These are phyloP conservation scores for Nipponacmea schrenckii DNA, from an alignment of 2,888 invertebrate genomes.

Conservation along the genomic window DNA sequence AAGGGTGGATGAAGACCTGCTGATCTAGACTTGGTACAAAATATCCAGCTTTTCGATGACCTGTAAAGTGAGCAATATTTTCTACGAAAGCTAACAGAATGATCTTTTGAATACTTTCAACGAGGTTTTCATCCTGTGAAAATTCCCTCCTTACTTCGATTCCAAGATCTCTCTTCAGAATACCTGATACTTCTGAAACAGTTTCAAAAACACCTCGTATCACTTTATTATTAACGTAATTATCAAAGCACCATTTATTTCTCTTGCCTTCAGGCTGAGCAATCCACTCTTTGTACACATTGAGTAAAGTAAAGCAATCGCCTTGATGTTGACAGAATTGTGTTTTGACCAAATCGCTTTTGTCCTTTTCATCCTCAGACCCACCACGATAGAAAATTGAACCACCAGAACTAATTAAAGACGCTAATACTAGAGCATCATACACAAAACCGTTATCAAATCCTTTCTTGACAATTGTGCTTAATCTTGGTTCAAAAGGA, in stretches of 20 bases:
- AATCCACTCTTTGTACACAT: constrained; percentile 55
- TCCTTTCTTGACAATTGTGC: constrained; percentile 46
- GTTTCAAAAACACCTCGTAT: constrained; percentile 50
- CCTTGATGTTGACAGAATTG: constrained; percentile 55
- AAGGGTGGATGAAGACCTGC: constrained; percentile 55
- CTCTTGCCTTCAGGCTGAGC: constrained; percentile 43
- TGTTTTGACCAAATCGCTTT: constrained; percentile 49
- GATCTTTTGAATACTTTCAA: constrained; percentile 37
- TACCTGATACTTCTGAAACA: constrained; percentile 43
- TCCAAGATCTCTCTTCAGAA: constrained; percentile 43
- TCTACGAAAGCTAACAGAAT: constrained; percentile 45
- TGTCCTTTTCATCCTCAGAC: constrained; percentile 47
- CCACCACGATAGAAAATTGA: constrained; percentile 58
- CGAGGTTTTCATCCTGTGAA: constrained; percentile 25
- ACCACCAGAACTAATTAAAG: constrained; percentile 52
- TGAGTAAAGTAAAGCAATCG: constrained; percentile 55
- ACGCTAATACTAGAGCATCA: constrained; percentile 58
- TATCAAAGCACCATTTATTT: constrained; percentile 58
- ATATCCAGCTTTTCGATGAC: constrained; percentile 55
- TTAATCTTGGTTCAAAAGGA: constrained; percentile 59
- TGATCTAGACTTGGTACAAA: constrained; percentile 35
- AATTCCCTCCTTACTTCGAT: constrained; percentile 34
- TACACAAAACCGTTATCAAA: constrained; percentile 41
- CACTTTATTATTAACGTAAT: constrained; percentile 63
- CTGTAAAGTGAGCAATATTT: constrained; percentile 52